phyloP scores from a whole-genome alignment of 2,888 invertebrate genomes.

The Cephus rjabovi region DNA sequence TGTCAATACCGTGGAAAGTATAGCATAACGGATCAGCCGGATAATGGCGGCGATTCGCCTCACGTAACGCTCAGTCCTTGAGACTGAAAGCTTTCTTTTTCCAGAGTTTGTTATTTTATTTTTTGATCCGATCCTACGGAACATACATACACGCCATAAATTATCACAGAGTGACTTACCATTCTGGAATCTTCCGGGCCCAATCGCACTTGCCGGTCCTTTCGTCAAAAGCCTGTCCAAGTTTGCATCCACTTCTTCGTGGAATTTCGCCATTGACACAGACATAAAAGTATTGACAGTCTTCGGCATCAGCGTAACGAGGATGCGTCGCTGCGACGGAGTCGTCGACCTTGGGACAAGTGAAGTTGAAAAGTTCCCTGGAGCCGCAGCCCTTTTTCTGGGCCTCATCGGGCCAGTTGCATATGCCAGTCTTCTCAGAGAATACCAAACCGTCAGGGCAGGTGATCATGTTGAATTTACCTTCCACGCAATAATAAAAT shows the following conservation, averaged over 20 bases:
- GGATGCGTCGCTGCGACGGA: slow-evolving; percentile 82
- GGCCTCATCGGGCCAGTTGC: slow-evolving; percentile 93
- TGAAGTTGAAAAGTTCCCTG: slow-evolving; percentile 86
- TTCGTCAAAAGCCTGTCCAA: slow-evolving; percentile 91
- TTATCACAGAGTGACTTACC: slow-evolving; percentile 70
- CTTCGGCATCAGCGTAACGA: slow-evolving; percentile 87
- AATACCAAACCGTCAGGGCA: slow-evolving; percentile 90
- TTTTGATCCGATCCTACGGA: not conserved
- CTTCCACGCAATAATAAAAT: slow-evolving; percentile 91
- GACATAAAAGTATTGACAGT: slow-evolving; percentile 93
- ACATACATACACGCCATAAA: slow-evolving; percentile 9
- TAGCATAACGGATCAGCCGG: not conserved
- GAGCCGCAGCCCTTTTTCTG: slow-evolving; percentile 88
- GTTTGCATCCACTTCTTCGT: slow-evolving; percentile 86
- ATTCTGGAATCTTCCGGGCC: slow-evolving; percentile 89
- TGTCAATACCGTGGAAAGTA: not conserved
- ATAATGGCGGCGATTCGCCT: not conserved
- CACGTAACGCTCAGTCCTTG: not conserved
- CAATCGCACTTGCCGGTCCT: slow-evolving; percentile 83
- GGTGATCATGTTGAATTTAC: slow-evolving; percentile 89
- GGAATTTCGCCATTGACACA: slow-evolving; percentile 90
- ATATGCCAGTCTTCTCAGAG: slow-evolving; percentile 89
- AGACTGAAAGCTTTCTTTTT: not conserved
- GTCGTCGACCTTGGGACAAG: slow-evolving; percentile 83
- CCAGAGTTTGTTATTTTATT: not conserved